A percentile compares a stretch with the other conserved stretches of the same genome.
Conservation (phyloP, 2,797 vertebrate species). For the Scolopax rusticola region DNA sequence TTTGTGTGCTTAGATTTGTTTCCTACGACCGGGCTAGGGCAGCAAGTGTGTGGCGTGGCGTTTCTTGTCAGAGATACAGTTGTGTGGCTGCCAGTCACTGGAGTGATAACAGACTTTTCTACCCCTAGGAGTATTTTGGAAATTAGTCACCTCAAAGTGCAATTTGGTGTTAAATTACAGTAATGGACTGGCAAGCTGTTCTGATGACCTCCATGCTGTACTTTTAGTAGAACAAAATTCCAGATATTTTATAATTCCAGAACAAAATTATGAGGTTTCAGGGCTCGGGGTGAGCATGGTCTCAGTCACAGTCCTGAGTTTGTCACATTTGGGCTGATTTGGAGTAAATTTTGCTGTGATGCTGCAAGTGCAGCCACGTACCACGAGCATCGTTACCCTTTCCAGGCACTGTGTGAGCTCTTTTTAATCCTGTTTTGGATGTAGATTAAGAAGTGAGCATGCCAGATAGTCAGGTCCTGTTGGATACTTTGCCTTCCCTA, state of each 20-base stretch:
- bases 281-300: neutral
- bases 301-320: neutral
- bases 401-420: neutral
- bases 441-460: neutral
- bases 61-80: neutral
- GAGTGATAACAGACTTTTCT: neutral
- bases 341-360: neutral
- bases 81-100: no score
- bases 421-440: neutral
- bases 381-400: neutral
- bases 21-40: neutral
- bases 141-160: neutral
- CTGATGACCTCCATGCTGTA: neutral
- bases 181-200: neutral
- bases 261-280: fast-evolving
- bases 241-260: neutral
- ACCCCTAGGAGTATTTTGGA: neutral
- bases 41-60: neutral
- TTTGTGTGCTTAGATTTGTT: neutral
- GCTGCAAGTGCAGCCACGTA: neutral
- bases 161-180: neutral
- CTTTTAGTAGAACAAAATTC: neutral
- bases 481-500: neutral
- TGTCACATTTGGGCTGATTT: neutral
- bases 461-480: neutral